Evolutionary conservation across 2,888 invertebrate genomes (phyloP).

Genomic region (Callinectes sapidus): DNA sequence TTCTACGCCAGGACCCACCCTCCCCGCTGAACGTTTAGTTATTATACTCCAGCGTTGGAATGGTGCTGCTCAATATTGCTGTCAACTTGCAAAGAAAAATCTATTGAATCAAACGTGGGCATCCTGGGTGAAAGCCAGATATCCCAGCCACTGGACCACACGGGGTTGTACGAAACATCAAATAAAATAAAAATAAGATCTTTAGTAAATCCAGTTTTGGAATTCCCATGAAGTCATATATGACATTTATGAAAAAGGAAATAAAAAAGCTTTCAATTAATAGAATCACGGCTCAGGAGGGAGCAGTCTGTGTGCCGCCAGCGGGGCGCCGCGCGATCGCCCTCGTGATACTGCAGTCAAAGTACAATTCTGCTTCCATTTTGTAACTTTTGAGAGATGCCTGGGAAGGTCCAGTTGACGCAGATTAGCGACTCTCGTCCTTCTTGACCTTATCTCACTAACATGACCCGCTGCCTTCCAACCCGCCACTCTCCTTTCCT

Average conservation of each 20-base stretch:
- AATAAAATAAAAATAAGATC: not conserved
- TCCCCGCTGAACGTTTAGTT: conserved; percentile 26
- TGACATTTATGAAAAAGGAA: not conserved
- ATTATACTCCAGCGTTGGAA: conserved; percentile 6
- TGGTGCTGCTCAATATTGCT: conserved; percentile 13
- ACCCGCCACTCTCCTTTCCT: not conserved
- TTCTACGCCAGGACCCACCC: conserved; percentile 1
- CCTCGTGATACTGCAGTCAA: not conserved
- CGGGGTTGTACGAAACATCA: conserved; percentile 53
- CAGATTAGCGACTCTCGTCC: not conserved
- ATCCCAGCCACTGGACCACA: conserved; percentile 74
- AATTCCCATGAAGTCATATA: not conserved
- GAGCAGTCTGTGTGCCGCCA: not conserved
- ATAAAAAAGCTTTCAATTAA: not conserved
- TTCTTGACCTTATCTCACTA: not conserved
- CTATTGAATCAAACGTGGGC: conserved; percentile 73
- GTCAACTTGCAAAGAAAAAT: conserved; percentile 2
- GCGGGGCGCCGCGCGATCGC: not conserved
- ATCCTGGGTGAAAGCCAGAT: conserved; percentile 74
- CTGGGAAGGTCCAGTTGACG: not conserved
- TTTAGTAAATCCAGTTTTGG: not conserved
- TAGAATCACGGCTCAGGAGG: not conserved
- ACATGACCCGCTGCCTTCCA: not conserved
- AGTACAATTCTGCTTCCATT: not conserved
- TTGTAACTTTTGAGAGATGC: not conserved